A percentile compares a stretch with the other conserved stretches of the same genome.
Conservation (phyloP, 2,888 invertebrate species). For the Drosophila aldrichi region DNA sequence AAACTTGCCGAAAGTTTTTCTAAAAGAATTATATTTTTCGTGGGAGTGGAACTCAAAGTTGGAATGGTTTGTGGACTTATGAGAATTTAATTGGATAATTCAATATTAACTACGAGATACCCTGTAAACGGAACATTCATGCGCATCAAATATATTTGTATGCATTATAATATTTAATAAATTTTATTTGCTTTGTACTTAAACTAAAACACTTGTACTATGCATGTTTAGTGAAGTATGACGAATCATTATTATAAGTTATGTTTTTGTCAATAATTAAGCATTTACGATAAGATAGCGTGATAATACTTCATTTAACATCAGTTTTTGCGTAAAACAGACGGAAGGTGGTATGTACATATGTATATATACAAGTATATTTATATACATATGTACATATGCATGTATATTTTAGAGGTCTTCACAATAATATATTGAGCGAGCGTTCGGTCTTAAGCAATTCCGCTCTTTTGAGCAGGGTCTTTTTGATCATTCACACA, state of each 20-base stretch:
- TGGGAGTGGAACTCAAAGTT: slow-evolving; percentile 18
- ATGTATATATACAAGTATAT: too few species aligned
- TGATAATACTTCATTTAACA: background rate
- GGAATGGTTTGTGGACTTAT: slow-evolving; percentile 41
- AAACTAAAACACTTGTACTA: background rate
- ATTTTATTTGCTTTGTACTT: slow-evolving; percentile 11
- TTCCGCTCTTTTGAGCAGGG: too few species aligned
- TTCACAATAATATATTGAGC: too few species aligned
- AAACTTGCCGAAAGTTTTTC: slow-evolving; percentile 53
- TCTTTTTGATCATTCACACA: too few species aligned
- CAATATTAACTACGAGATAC: background rate
- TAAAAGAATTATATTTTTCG: slow-evolving; percentile 7
- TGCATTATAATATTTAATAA: slow-evolving; percentile 1
- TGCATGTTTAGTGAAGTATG: background rate
- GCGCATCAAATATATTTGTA: background rate
- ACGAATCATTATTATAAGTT: background rate
- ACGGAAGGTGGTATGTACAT: background rate
- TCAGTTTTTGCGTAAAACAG: background rate
- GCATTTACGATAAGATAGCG: slow-evolving; percentile 2
- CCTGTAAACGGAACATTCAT: slow-evolving; percentile 4
- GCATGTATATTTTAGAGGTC: background rate
- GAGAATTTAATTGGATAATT: background rate
- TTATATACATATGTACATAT: background rate
- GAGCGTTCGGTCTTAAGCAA: too few species aligned
- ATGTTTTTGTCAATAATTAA: background rate